Conservation (phyloP, 2,113 vertebrate species). For the Rostratula benghalensis region DNA sequence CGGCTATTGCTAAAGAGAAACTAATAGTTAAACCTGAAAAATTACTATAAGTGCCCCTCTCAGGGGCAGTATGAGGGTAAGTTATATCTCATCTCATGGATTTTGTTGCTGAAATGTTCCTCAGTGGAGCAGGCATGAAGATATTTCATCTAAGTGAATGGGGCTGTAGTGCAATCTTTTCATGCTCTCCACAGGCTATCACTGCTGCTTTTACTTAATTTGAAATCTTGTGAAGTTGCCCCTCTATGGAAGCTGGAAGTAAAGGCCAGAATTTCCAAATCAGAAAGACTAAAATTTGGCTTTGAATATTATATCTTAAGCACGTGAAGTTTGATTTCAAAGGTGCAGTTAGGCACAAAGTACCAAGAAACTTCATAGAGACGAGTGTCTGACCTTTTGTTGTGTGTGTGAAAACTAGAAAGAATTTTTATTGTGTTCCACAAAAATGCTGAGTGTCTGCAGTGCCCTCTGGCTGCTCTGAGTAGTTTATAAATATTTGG, state of each 20-base stretch:
- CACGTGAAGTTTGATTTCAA: background rate
- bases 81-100: background rate
- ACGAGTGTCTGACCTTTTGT: background rate
- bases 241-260: background rate
- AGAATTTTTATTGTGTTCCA: background rate
- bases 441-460: background rate
- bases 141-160: background rate
- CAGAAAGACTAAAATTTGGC: background rate
- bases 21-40: background rate
- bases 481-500: background rate
- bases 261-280: background rate
- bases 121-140: background rate
- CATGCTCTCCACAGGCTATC: background rate
- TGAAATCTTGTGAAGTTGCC: background rate
- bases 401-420: background rate
- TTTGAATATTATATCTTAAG: background rate
- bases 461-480: background rate
- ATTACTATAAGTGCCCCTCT: background rate
- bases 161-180: background rate
- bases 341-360: background rate
- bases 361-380: background rate
- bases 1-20: background rate
- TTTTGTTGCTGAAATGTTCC: background rate
- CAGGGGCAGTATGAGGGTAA: background rate
- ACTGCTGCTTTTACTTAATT: background rate